Percentiles rank a stretch among this genome's conserved stretches.
These are phyloP conservation scores for Pterophyllum scalare DNA, from an alignment of 2,113 vertebrate species.

Conservation along the genomic window DNA sequence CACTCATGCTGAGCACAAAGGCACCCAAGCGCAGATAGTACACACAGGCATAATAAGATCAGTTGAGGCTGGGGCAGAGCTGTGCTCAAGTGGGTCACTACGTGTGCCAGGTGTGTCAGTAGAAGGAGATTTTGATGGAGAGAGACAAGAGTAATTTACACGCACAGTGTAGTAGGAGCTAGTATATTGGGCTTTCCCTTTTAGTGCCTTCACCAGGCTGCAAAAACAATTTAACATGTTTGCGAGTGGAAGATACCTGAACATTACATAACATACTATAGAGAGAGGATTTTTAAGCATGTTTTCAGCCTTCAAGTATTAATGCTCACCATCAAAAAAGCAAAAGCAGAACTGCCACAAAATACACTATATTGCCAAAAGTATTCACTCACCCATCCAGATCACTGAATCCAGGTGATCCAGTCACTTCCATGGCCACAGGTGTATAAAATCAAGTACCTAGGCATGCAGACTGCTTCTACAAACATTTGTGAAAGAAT, in stretches of 20 bases:
- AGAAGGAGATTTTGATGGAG: slow-evolving; percentile 1
- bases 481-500: too few relatives aligned
- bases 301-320: background rate
- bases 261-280: background rate
- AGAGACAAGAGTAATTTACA: background rate
- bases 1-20: background rate
- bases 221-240: background rate
- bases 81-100: slow-evolving; percentile 58
- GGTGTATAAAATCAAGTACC: too few relatives aligned
- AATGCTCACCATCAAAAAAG: background rate
- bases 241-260: background rate
- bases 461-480: too few relatives aligned
- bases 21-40: background rate
- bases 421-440: too few relatives aligned
- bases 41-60: slow-evolving; percentile 19
- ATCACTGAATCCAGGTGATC: too few relatives aligned
- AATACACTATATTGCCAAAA: too few relatives aligned
- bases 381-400: too few relatives aligned
- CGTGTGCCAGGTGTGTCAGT: slow-evolving; percentile 56
- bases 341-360: background rate
- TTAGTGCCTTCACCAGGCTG: background rate
- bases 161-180: background rate
- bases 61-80: slow-evolving; percentile 18
- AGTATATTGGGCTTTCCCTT: background rate
- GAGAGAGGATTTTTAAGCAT: background rate